These are phyloP conservation scores for Spheniscus humboldti DNA, from an alignment of 2,797 vertebrate genomes.

Conservation along the genomic window DNA sequence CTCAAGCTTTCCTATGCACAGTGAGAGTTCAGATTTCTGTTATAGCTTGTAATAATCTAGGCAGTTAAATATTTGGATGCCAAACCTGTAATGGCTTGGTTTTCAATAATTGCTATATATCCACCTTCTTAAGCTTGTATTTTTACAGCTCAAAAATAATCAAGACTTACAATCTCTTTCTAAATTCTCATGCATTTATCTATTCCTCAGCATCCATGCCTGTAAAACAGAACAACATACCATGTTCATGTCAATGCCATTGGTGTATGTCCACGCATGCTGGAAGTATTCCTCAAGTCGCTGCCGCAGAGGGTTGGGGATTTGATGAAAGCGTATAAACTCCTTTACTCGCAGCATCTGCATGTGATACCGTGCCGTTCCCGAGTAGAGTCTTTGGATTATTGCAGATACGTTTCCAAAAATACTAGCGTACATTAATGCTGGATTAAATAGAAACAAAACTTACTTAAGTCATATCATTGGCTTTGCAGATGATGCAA, in stretches of 20 bases:
- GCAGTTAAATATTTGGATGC: background rate
- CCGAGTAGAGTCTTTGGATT: constrained; percentile 97
- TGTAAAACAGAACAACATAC: constrained; percentile 78
- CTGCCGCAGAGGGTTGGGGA: constrained; percentile 95
- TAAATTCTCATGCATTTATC: background rate
- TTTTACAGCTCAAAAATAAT: background rate
- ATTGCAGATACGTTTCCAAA: constrained; percentile 99
- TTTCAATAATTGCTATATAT: background rate
- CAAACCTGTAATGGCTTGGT: background rate
- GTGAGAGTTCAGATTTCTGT: background rate
- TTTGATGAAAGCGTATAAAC: constrained; percentile 98
- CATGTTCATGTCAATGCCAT: constrained; percentile 99
- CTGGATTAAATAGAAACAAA: constrained; percentile 78
- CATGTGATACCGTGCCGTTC: constrained; percentile 96
- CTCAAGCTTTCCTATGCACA: background rate
- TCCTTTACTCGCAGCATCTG: constrained; percentile 98
- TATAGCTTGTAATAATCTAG: background rate
- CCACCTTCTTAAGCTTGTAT: background rate
- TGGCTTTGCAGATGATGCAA: background rate
- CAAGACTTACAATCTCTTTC: background rate
- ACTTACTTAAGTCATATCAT: background rate
- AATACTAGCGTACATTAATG: constrained; percentile 99
- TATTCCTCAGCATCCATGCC: background rate
- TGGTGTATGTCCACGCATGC: constrained; percentile 98
- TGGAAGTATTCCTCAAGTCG: constrained; percentile 98